These are phyloP conservation scores for Cyanistes caeruleus DNA, from an alignment of 2,113 vertebrate genomes.

Conservation along the genomic window DNA sequence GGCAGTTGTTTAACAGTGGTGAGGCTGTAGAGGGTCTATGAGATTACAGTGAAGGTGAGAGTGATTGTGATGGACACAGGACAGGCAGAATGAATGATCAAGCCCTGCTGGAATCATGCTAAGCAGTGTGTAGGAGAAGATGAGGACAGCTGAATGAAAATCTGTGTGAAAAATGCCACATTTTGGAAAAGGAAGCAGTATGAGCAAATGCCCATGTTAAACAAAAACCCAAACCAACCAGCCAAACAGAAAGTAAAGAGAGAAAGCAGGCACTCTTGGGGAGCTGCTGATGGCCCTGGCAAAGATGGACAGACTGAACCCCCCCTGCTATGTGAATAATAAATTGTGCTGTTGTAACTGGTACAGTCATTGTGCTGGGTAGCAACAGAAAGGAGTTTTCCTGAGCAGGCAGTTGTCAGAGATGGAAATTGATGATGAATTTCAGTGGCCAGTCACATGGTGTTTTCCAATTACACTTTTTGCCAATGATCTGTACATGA, in stretches of 20 bases:
- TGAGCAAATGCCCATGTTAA: background rate
- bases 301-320: background rate
- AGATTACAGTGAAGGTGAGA: background rate
- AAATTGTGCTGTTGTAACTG: background rate
- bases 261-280: background rate
- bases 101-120: background rate
- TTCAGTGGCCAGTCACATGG: background rate
- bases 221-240: background rate
- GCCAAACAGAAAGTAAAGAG: background rate
- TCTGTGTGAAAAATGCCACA: background rate
- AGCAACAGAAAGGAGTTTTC: background rate
- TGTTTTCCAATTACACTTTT: background rate
- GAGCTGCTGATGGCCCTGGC: accelerated
- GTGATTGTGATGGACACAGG: background rate
- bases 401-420: background rate
- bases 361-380: background rate
- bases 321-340: background rate
- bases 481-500: background rate
- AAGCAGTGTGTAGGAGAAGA: background rate
- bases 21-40: background rate
- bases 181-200: background rate
- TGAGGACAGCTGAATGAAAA: background rate
- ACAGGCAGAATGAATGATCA: background rate
- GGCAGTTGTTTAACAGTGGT: accelerated
- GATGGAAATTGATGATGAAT: background rate